Evolutionary conservation across 2,797 vertebrate species (phyloP).

Genomic region (Premnoplex brunnescens): DNA sequence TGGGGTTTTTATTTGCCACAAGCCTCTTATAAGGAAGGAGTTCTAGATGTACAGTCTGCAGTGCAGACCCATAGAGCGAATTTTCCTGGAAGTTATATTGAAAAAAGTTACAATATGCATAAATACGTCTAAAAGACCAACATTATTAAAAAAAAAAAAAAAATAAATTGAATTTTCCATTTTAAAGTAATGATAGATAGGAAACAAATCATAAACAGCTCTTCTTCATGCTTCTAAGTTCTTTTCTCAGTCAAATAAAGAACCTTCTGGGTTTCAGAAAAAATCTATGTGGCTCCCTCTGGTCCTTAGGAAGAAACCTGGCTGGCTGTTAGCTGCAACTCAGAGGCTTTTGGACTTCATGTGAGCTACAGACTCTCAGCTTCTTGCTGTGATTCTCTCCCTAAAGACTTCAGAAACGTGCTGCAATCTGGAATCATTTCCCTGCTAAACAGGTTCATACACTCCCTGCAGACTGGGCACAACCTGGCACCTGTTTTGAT

Average conservation of each 20-base stretch:
- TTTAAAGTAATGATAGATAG: background rate
- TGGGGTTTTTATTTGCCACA: background rate
- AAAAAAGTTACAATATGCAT: background rate
- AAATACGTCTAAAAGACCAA: background rate
- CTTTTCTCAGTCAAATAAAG: background rate
- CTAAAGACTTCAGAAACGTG: accelerated
- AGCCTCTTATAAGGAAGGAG: background rate
- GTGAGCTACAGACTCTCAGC: background rate
- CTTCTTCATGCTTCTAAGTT: background rate
- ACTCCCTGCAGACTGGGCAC: background rate
- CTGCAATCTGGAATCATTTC: background rate
- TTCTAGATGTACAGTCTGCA: background rate
- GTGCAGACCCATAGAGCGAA: background rate
- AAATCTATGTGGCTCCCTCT: background rate
- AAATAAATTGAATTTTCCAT: background rate
- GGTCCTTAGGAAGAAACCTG: background rate
- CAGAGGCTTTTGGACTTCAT: background rate
- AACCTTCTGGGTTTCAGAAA: background rate
- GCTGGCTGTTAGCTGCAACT: background rate
- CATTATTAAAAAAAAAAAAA: background rate
- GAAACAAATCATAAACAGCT: background rate
- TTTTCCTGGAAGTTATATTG: background rate
- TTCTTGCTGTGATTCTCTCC: background rate
- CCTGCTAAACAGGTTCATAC: background rate
- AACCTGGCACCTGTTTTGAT: background rate